Conservation (phyloP, 2,113 vertebrate genomes). For the Thomomys bottae region DNA sequence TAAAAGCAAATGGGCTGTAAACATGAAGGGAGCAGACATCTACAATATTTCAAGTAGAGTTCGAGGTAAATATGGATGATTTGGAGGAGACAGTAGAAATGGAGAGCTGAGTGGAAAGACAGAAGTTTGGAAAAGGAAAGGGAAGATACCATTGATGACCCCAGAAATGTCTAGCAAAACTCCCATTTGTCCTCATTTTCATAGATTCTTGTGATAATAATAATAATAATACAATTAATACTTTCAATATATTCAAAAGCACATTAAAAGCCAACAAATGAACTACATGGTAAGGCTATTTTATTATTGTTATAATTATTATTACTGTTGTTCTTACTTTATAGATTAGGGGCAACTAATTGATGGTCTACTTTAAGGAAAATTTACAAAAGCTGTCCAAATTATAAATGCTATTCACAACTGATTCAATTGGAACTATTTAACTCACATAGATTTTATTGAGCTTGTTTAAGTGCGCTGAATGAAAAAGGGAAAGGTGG, state of each 20-base stretch:
- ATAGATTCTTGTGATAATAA: neutral
- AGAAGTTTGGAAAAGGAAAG: neutral
- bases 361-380: neutral
- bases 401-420: neutral
- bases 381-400: neutral
- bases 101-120: neutral
- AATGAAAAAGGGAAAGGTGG: neutral
- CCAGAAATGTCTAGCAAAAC: neutral
- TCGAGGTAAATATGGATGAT: neutral
- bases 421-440: neutral
- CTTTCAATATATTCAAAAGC: neutral
- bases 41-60: too few relatives aligned
- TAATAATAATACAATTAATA: too few relatives aligned
- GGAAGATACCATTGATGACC: neutral
- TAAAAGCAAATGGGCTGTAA: neutral
- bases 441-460: neutral
- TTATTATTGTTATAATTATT: neutral
- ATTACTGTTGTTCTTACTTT: neutral
- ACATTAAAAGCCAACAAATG: neutral
- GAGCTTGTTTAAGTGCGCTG: neutral
- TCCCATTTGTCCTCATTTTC: neutral
- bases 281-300: neutral
- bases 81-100: neutral
- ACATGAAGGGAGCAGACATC: too few relatives aligned
- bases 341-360: neutral